Evolutionary conservation across 2,797 vertebrate genomes (phyloP).

Genomic region (Margarornis squamiger): DNA sequence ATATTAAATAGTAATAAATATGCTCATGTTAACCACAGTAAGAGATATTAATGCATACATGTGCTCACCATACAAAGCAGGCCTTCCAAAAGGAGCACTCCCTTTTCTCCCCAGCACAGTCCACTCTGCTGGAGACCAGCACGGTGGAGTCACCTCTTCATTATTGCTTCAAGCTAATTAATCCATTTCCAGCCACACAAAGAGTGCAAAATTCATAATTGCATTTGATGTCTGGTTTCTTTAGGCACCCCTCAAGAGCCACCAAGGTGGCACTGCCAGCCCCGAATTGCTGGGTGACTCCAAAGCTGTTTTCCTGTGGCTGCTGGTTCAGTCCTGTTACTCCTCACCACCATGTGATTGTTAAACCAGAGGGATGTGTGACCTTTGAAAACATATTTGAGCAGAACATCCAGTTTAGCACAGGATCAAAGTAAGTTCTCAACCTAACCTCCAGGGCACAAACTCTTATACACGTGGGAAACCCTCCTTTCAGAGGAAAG

Average conservation of each 20-base stretch:
- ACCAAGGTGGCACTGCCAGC: fast-evolving
- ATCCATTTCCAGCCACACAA: background rate
- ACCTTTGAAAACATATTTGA: background rate
- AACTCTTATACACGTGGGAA: fast-evolving
- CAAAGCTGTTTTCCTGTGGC: background rate
- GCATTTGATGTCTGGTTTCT: background rate
- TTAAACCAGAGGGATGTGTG: background rate
- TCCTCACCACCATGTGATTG: background rate
- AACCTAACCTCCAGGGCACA: background rate
- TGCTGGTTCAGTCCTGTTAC: background rate
- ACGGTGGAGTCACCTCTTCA: background rate
- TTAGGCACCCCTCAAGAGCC: background rate
- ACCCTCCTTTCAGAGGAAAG: background rate
- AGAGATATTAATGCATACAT: background rate
- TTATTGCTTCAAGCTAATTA: background rate
- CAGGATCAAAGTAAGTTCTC: background rate
- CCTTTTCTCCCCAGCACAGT: background rate
- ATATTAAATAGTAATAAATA: background rate
- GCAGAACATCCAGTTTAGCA: background rate
- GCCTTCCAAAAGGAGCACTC: fast-evolving
- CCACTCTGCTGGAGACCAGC: background rate
- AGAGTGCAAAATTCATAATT: background rate
- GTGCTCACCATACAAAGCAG: background rate
- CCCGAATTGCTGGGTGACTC: background rate
- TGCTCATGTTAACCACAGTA: background rate